Percentiles rank a stretch among this genome's conserved stretches.
phyloP scores from a whole-genome alignment of 1,140 invertebrate species.

The Bilobella aurantiaca region DNA sequence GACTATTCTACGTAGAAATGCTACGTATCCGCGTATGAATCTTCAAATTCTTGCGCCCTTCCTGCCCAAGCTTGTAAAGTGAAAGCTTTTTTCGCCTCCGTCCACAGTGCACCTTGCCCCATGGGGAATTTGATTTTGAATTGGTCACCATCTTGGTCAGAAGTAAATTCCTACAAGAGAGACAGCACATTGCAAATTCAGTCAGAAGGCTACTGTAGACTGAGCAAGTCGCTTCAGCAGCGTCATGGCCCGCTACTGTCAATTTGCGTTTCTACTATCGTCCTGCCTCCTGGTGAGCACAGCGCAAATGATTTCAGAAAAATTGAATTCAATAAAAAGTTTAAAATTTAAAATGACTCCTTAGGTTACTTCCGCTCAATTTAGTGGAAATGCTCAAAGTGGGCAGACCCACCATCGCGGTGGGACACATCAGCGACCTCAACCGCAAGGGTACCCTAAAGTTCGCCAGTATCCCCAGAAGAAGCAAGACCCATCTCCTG shows the following conservation, averaged over 20 bases:
- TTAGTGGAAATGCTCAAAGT: neutral
- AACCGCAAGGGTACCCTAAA: neutral
- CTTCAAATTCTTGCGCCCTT: no score
- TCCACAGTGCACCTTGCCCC: no score
- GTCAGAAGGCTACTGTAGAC: neutral
- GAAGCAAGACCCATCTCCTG: neutral
- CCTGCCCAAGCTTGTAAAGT: no score
- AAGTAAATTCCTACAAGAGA: neutral
- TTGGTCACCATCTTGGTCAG: no score
- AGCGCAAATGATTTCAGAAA: neutral
- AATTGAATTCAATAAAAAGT: no score
- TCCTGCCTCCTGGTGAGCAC: neutral
- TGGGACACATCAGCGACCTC: neutral
- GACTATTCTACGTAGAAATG: no score
- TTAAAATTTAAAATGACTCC: neutral
- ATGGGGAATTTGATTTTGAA: no score
- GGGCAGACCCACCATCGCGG: neutral
- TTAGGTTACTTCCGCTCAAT: neutral
- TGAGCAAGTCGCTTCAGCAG: neutral
- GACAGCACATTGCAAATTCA: neutral
- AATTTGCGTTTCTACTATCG: neutral
- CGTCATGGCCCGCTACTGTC: neutral
- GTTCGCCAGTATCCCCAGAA: neutral
- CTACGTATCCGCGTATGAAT: no score
- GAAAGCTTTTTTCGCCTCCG: no score